Evolutionary conservation across 2,797 vertebrate species (phyloP).

Genomic region (Myripristis murdjan): DNA sequence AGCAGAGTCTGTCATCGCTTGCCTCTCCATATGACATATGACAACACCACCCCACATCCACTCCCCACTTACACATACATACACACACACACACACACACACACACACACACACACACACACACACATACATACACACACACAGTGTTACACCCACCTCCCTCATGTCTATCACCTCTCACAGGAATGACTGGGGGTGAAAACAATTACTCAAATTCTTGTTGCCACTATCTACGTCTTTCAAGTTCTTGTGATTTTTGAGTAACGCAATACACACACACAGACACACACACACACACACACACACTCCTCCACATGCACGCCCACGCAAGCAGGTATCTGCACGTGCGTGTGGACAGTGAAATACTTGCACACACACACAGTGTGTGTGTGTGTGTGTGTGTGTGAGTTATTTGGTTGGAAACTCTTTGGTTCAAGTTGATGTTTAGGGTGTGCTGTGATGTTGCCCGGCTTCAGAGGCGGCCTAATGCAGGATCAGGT

Average conservation of each 20-base stretch:
- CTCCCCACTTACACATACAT: no score
- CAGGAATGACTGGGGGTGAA: conserved; percentile 26
- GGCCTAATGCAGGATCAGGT: conserved; percentile 80
- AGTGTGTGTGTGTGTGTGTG: no score
- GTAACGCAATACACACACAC: neutral
- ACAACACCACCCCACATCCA: conserved; percentile 48
- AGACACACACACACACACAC: conserved; percentile 9
- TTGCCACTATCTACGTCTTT: conserved; percentile 6
- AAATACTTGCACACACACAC: conserved; percentile 3
- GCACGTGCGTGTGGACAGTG: conserved; percentile 6
- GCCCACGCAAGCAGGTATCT: conserved; percentile 26
- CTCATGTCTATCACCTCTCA: neutral
- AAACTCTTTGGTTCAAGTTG: conserved; percentile 75
- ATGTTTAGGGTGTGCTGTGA: conserved; percentile 74
- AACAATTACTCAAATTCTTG: conserved; percentile 29
- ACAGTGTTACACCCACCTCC: conserved; percentile 17
- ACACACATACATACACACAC: neutral
- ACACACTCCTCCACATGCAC: conserved; percentile 11
- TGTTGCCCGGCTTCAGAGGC: conserved; percentile 74
- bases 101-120: conserved; percentile 1
- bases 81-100: neutral
- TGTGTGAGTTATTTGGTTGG: conserved; percentile 55
- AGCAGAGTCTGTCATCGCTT: conserved; percentile 57
- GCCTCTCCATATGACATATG: conserved; percentile 49
- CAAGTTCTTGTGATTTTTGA: conserved; percentile 28